Evolutionary conservation across 2,113 vertebrate species (phyloP), one percentile per base, ranked within the genome.

Genomic region (Bostrychus sinensis): DNA sequence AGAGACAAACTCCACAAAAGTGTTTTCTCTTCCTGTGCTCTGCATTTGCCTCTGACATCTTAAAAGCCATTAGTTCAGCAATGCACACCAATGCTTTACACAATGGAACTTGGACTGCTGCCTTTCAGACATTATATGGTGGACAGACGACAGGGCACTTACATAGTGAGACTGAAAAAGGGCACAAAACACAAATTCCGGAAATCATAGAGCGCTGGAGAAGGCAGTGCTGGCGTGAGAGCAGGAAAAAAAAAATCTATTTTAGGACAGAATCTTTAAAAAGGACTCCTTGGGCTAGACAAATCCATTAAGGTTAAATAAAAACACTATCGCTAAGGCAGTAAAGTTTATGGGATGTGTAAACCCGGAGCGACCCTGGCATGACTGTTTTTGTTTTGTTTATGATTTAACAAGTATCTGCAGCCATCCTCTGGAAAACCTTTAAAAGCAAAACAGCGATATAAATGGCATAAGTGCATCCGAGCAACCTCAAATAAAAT

Each of bases 21-120:
- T 75, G 62, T 78, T 83, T 81, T 81, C 42, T 77, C 77, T 72
- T 55, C 77, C 68, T 62, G 26, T 50, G 59, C 12, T 58, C 77
- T 83, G 75, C 81, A 77, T 76, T 82, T 86, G 48, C 56, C 66
- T 86, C 75, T 88, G 85, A 85, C 83, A 79, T 82, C 78, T 79
- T 89, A 88, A 89, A 88, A 85, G 85, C 80, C 74, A 87, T 89
- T 86, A 84, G 81, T 87, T 88, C 80, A 83, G 81, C 78, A 88
- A 83, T 75, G 73, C 84, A 86, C 80, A 85, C 78, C 66, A 62
- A 67, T 81, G 77, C 80, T 60, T 64, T 70, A 74, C 71, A 81
- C 74, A 80, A 76, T 57, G 65, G 39, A 53, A 77, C 71, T 69
- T 30, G 62, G 38, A 78, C 72, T 67, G 62, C 57, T 66, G 63